A percentile compares a stretch with the other conserved stretches of the same genome.
Evolutionary conservation across 2,888 invertebrate species (phyloP).

Genomic region (Mellilla xanthometata): DNA sequence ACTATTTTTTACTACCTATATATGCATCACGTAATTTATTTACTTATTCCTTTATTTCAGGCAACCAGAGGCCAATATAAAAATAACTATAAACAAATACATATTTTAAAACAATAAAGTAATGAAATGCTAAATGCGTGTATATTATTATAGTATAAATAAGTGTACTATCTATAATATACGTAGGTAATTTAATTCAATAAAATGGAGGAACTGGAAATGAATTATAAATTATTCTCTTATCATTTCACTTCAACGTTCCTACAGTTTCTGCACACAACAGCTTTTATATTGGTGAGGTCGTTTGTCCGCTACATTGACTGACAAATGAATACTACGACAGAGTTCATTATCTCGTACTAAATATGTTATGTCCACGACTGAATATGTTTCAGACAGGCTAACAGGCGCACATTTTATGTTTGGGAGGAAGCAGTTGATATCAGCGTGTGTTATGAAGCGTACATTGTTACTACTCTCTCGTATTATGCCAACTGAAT

Average conservation of each 20-base stretch:
- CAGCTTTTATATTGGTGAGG: conserved; percentile 1
- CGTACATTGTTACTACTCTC: conserved; percentile 18
- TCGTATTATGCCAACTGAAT: conserved; percentile 8
- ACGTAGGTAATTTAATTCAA: conserved; percentile 1
- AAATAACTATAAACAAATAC: too few relatives aligned
- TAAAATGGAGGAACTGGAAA: conserved; percentile 5
- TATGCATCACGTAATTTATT: too few relatives aligned
- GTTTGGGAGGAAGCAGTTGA: conserved; percentile 14
- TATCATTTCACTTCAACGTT: background rate
- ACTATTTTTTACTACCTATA: too few relatives aligned
- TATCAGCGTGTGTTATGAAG: conserved; percentile 20
- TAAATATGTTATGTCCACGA: background rate
- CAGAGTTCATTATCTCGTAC: too few relatives aligned
- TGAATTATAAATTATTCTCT: conserved; percentile 11
- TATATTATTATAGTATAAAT: too few relatives aligned
- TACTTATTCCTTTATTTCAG: too few relatives aligned
- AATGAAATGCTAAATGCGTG: too few relatives aligned
- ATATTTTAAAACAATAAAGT: too few relatives aligned
- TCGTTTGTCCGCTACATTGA: conserved; percentile 1
- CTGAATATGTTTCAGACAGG: conserved; percentile 7
- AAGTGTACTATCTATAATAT: too few relatives aligned
- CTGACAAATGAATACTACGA: conserved; percentile 1
- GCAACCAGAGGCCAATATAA: too few relatives aligned
- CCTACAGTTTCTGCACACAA: background rate
- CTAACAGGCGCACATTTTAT: background rate